Evolutionary conservation across 2,888 invertebrate species (phyloP).

Genomic region (Schrankia costaestrigalis): DNA sequence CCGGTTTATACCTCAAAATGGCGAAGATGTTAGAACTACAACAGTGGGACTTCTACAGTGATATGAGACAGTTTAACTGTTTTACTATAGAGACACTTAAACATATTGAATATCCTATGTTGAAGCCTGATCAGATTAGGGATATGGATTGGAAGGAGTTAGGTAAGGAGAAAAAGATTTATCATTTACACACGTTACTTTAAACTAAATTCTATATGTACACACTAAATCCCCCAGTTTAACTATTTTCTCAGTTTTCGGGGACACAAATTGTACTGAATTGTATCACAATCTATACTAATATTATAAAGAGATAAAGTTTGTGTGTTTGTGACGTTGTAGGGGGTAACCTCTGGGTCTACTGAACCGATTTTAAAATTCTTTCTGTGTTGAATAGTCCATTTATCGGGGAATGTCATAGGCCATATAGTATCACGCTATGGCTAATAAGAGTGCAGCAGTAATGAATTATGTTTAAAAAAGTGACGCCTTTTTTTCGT

Average conservation of each 20-base stretch:
- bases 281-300: too few relatives aligned
- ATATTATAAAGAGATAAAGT: too few relatives aligned
- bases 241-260: background rate
- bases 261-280: background rate
- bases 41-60: constrained; percentile 93
- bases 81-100: constrained; percentile 88
- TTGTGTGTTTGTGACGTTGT: too few relatives aligned
- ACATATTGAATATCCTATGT: constrained; percentile 88
- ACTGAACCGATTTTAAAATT: too few relatives aligned
- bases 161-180: constrained; percentile 81
- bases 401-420: too few relatives aligned
- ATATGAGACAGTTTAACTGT: constrained; percentile 91
- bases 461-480: too few relatives aligned
- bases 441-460: too few relatives aligned
- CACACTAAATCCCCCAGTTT: background rate
- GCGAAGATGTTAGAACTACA: constrained; percentile 96
- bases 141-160: constrained; percentile 95
- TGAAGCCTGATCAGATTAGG: constrained; percentile 88
- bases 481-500: too few relatives aligned
- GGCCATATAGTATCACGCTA: too few relatives aligned
- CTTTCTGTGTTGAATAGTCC: too few relatives aligned
- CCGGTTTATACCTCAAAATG: constrained; percentile 90
- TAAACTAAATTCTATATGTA: background rate
- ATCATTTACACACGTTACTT: background rate
- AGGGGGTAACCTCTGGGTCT: too few relatives aligned